Base-by-base conservation (phyloP, 2,888 invertebrate genomes). In the Germaria angustata region DNA sequence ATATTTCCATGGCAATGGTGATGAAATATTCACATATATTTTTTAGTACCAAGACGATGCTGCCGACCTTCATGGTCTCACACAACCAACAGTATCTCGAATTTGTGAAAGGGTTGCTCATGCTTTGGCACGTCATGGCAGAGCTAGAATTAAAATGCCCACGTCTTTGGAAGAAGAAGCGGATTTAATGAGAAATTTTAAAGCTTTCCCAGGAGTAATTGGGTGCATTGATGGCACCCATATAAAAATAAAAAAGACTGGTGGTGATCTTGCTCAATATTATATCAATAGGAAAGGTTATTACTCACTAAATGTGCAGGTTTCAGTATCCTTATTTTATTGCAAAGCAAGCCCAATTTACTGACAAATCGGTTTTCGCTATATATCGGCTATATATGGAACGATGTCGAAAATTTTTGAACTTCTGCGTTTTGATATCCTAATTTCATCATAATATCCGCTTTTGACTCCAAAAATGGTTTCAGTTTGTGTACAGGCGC, bases 71-170 rank as follows among this genome's bases (percentile, higher is more conserved):
- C n/a, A n/a, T n/a, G n/a, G n/a, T n/a, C n/a, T n/a, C n/a, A n/a
- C n/a, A 22, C 34, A 75, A 66, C 11, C 75, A 17, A 75, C 65
- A 24, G 65, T 75, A 8, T 17, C 39, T 2, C 17, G 63, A 28
- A 73, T 73, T 63, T 73, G 73, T 75, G 66, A 32, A 76, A n/a
- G 22, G 39, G 57, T 76, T 36, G 59, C 59, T 76, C 49, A 39
- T 13, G 68, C 49, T 28, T 13, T 59, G 24, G 59, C 59, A 32
- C 6, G 34, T 55, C 15, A 49, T 36, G 28, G 11, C 24, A 22
- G 24, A 59, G 15, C 36, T 28, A 39, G 20, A 44, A 68, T 76
- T 20, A 68, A 49, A 76, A 68, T 49, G 36, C 76, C 59, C 49
- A 68, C 53, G 8, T 49, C 49, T 71, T n/a, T 49, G 5, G 59